These are phyloP conservation scores for Platycheirus albimanus DNA, from an alignment of 2,888 invertebrate genomes.

Conservation along the genomic window DNA sequence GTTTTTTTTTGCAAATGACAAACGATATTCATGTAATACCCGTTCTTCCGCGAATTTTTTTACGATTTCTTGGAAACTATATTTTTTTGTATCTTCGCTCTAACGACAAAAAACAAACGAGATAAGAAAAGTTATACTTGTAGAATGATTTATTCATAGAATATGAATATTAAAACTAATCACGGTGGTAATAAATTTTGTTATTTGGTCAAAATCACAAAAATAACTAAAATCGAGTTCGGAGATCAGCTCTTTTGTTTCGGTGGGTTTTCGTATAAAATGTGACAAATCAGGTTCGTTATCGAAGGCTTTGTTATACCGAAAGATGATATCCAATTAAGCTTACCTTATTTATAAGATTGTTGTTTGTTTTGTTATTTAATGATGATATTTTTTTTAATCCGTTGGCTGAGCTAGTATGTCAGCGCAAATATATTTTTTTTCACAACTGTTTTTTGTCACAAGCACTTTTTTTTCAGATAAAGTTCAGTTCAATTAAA, in stretches of 20 bases:
- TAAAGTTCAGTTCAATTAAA: conserved; percentile 42
- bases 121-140: neutral
- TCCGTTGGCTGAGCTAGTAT: conserved; percentile 51
- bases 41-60: conserved; percentile 60
- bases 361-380: conserved; percentile 34
- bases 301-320: conserved; percentile 29
- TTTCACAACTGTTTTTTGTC: conserved; percentile 17
- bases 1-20: conserved; percentile 30
- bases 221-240: conserved; percentile 55
- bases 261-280: conserved; percentile 7
- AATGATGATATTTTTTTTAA: conserved; percentile 48
- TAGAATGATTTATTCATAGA: conserved; percentile 43
- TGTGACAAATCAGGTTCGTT: conserved; percentile 53
- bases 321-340: conserved; percentile 33
- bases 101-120: too few relatives aligned
- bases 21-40: conserved; percentile 58
- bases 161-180: conserved; percentile 46
- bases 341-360: conserved; percentile 54
- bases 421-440: conserved; percentile 4
- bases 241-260: conserved; percentile 59
- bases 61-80: conserved; percentile 23
- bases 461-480: conserved; percentile 9
- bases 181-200: conserved; percentile 40
- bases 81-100: neutral
- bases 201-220: conserved; percentile 17